A percentile compares a stretch with the other conserved stretches of the same genome.
Conservation (phyloP, 2,888 invertebrate species). For the Adelognathus sp. region DNA sequence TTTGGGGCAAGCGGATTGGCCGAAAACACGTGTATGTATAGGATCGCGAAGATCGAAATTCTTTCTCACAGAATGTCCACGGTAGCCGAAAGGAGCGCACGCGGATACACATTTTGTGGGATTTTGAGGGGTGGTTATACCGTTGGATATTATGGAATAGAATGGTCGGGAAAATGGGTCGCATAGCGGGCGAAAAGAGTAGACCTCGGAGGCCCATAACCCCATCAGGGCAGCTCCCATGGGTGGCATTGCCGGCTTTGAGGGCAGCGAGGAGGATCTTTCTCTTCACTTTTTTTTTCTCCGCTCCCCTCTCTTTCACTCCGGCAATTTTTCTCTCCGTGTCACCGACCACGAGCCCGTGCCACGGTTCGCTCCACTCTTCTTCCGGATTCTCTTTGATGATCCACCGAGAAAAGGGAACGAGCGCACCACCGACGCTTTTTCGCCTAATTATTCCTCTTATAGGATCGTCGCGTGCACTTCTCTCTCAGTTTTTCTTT, state of each 20-base stretch:
- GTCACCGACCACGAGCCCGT: constrained; percentile 22
- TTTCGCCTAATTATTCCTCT: constrained; percentile 62
- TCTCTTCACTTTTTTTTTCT: constrained; percentile 45
- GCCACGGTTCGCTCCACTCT: constrained; percentile 30
- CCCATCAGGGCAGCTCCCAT: constrained; percentile 82
- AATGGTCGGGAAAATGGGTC: constrained; percentile 78
- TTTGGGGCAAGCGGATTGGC: constrained; percentile 72
- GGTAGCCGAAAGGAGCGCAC: neutral
- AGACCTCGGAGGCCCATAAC: constrained; percentile 84
- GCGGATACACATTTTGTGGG: neutral
- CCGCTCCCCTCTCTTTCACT: constrained; percentile 22
- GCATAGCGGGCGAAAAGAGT: constrained; percentile 77
- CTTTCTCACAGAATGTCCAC: constrained; percentile 6
- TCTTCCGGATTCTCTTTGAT: constrained; percentile 63
- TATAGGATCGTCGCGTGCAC: constrained; percentile 46
- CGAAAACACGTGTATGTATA: constrained; percentile 48
- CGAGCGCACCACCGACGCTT: constrained; percentile 40
- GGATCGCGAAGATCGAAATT: constrained; percentile 16
- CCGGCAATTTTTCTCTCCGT: constrained; percentile 43
- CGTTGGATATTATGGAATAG: constrained; percentile 78
- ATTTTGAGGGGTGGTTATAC: constrained; percentile 31
- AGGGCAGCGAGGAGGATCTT: constrained; percentile 61
- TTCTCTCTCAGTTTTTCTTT: constrained; percentile 10
- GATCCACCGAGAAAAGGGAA: constrained; percentile 48
- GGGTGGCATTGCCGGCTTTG: constrained; percentile 76